Conservation (phyloP, 2,113 vertebrate species). For the Bubo blakistoni region DNA sequence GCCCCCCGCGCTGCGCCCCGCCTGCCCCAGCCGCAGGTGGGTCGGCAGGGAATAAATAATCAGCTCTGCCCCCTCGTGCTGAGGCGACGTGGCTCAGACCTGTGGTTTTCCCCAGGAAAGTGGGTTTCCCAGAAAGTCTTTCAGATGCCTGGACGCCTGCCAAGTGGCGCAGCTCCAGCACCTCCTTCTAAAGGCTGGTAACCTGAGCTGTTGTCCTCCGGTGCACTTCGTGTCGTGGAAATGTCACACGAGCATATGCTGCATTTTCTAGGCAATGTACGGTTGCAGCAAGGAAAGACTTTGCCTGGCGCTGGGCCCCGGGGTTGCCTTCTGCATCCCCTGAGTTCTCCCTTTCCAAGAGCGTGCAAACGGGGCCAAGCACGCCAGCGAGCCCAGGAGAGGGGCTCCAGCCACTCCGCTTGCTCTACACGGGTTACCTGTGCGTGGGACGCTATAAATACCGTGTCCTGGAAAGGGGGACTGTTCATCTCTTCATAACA, state of each 20-base stretch:
- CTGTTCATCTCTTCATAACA: not conserved
- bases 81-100: not conserved
- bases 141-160: not conserved
- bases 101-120: not conserved
- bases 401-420: not conserved
- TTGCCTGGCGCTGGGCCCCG: not conserved
- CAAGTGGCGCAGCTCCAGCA: not conserved
- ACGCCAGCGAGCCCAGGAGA: not conserved
- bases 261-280: not conserved
- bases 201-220: not conserved
- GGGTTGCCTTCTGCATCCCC: not conserved
- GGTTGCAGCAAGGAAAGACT: not conserved
- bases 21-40: not conserved
- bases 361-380: not conserved
- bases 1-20: fast-evolving
- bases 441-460: not conserved
- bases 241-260: not conserved
- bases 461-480: not conserved
- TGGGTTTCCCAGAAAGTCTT: not conserved
- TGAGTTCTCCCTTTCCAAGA: not conserved
- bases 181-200: not conserved
- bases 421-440: not conserved
- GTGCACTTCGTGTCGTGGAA: not conserved
- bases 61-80: fast-evolving
- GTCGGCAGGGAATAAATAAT: fast-evolving